phyloP scores from a whole-genome alignment of 2,113 vertebrate genomes.

The Gallinago paraguaiae region DNA sequence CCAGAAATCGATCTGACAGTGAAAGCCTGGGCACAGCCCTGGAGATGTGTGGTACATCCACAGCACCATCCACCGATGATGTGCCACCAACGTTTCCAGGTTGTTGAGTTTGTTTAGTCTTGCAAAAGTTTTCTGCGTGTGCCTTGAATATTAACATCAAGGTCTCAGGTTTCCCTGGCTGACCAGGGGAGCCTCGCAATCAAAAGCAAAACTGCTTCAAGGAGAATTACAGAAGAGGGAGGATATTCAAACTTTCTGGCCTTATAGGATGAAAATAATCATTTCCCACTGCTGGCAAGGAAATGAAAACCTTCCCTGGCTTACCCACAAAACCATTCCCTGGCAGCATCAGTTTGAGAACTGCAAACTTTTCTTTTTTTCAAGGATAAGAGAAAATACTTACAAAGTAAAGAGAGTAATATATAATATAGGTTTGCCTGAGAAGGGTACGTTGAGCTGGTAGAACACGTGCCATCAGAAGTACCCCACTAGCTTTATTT shows the following conservation, averaged over 20 bases:
- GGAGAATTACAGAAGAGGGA: background rate
- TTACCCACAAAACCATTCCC: background rate
- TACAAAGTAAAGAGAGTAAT: background rate
- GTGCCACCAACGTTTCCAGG: background rate
- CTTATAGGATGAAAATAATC: background rate
- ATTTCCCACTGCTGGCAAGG: background rate
- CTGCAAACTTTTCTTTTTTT: background rate
- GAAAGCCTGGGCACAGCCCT: background rate
- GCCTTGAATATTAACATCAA: background rate
- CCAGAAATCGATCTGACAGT: background rate
- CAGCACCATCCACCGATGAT: background rate
- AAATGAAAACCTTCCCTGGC: background rate
- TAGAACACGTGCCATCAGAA: background rate
- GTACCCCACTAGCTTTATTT: background rate
- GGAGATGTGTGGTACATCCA: accelerated
- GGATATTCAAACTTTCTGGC: background rate
- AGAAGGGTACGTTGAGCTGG: background rate
- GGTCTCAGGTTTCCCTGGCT: background rate
- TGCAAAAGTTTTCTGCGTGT: background rate
- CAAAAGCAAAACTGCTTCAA: background rate
- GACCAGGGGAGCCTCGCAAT: background rate
- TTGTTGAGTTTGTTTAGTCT: background rate
- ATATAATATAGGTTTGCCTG: background rate
- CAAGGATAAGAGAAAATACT: background rate
- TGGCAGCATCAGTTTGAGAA: background rate